These are phyloP conservation scores for Drosophila ficusphila DNA, from an alignment of 1,140 invertebrate genomes.

Conservation along the genomic window DNA sequence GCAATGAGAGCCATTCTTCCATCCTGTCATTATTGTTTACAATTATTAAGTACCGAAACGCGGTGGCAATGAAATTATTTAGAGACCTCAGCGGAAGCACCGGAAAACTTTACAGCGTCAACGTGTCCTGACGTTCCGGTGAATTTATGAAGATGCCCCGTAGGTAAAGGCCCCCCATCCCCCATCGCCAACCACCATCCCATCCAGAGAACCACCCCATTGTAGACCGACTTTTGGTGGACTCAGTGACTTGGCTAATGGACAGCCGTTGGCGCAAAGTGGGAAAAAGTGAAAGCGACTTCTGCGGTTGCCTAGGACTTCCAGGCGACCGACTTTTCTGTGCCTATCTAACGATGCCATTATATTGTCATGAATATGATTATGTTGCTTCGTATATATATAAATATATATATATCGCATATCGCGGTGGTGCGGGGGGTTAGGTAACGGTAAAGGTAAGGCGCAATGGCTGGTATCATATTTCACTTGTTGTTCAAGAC, in stretches of 20 bases:
- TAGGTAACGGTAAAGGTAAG: constrained; percentile 22
- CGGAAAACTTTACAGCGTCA: constrained; percentile 3
- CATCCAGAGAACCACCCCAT: background rate
- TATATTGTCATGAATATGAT: constrained; percentile 78
- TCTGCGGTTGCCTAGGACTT: constrained; percentile 36
- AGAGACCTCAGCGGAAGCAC: background rate
- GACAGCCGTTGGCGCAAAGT: constrained; percentile 40
- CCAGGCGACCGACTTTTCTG: constrained; percentile 26
- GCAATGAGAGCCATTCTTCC: background rate
- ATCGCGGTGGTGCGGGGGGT: background rate
- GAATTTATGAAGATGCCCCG: constrained; percentile 47
- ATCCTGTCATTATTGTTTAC: background rate
- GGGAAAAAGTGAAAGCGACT: constrained; percentile 5
- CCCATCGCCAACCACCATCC: no score
- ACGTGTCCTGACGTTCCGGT: constrained; percentile 36
- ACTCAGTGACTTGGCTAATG: constrained; percentile 50
- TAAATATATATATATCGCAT: no score
- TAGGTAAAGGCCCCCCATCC: background rate
- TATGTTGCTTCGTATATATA: constrained; percentile 24
- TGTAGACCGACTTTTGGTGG: background rate
- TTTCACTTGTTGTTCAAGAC: constrained; percentile 18
- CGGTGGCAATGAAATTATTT: constrained; percentile 14
- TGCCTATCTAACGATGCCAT: constrained; percentile 71
- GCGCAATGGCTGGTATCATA: constrained; percentile 17
- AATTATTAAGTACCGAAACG: background rate